Conservation (phyloP, 1,140 invertebrate species). For the Camponotus pennsylvanicus region DNA sequence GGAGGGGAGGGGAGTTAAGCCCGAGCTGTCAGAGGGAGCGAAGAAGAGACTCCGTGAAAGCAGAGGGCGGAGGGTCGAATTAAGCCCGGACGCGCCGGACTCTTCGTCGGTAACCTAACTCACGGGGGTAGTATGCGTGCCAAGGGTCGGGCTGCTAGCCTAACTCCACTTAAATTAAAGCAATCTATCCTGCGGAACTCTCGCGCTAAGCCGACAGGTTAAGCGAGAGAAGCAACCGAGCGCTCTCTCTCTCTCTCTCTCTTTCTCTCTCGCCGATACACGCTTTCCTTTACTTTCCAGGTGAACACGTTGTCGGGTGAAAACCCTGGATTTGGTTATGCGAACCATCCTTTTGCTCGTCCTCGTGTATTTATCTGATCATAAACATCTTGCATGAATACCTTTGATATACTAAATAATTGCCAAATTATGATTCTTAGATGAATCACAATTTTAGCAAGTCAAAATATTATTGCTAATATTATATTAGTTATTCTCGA, state of each 20-base stretch:
- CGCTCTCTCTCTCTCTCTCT: conserved; percentile 60
- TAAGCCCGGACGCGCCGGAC: conserved; percentile 76
- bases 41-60: conserved; percentile 41
- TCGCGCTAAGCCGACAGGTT: conserved; percentile 81
- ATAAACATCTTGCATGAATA: conserved; percentile 3
- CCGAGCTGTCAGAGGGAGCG: conserved; percentile 48
- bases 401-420: background rate
- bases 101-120: conserved; percentile 79
- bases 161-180: conserved; percentile 85
- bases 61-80: conserved; percentile 69
- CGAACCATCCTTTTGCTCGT: background rate
- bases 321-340: conserved; percentile 64
- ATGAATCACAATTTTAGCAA: background rate
- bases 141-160: conserved; percentile 71
- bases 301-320: conserved; percentile 73
- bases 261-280: conserved; percentile 40
- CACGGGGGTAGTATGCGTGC: conserved; percentile 71
- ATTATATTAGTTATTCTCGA: background rate
- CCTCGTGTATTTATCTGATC: background rate
- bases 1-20: conserved; percentile 59
- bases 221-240: conserved; percentile 77
- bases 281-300: conserved; percentile 73
- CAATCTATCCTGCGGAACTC: conserved; percentile 83
- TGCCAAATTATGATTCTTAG: background rate
- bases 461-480: too few species aligned